A percentile compares a stretch with the other conserved stretches of the same genome.
These are phyloP conservation scores for Epirrita christyi DNA, from an alignment of 2,888 invertebrate species.

Conservation along the genomic window DNA sequence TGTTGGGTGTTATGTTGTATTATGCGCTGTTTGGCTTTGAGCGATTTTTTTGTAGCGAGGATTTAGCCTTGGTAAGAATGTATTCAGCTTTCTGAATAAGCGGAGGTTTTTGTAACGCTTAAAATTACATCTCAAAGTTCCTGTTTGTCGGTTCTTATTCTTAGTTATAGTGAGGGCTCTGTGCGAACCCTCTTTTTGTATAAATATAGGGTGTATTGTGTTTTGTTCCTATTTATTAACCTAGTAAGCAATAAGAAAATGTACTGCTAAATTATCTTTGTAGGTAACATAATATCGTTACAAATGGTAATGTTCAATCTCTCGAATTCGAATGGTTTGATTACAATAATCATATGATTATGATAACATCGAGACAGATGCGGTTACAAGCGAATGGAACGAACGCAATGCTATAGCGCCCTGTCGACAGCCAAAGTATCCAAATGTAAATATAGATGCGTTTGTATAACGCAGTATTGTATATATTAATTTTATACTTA, in stretches of 20 bases:
- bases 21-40: too few species aligned
- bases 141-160: constrained; percentile 33
- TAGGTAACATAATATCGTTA: constrained; percentile 3
- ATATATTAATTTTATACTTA: constrained; percentile 35
- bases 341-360: constrained; percentile 22
- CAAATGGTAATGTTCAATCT: constrained; percentile 2
- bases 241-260: constrained; percentile 8
- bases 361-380: constrained; percentile 7
- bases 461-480: constrained; percentile 34
- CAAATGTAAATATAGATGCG: constrained; percentile 73
- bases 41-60: constrained; percentile 1
- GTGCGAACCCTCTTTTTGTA: constrained; percentile 31
- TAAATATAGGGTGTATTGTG: constrained; percentile 40
- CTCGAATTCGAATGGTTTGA: constrained; percentile 17
- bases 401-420: constrained; percentile 59
- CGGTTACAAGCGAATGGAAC: constrained; percentile 31
- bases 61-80: constrained; percentile 12
- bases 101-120: constrained; percentile 39
- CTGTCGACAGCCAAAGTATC: constrained; percentile 81
- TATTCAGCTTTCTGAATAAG: constrained; percentile 26
- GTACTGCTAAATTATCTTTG: background rate
- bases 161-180: constrained; percentile 33
- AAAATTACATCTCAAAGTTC: constrained; percentile 47
- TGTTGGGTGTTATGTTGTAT: too few species aligned
- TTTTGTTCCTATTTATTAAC: constrained; percentile 32